Evolutionary conservation across 2,888 invertebrate genomes (phyloP), one percentile per base, ranked within the genome.

Genomic region (Sturmia bella): DNA sequence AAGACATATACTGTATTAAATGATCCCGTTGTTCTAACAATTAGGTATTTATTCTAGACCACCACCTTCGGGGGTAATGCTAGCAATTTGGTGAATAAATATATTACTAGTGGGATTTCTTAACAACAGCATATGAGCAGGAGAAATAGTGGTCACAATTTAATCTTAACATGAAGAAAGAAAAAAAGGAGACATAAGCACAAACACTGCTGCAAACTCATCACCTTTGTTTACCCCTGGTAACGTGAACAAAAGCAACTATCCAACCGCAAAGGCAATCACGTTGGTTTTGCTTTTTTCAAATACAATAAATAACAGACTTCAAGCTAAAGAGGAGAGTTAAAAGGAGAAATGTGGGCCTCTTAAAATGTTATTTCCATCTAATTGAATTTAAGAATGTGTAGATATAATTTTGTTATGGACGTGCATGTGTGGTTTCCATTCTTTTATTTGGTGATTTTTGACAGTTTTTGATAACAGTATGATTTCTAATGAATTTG

Each of bases 331-430:
- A 37, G 37, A 56, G 69, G 69, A 39, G 69, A 72, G 37, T 15
- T 59, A 43, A 39, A 52, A 52, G 52, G 66, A 27, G 77, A 78
- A 72, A 64, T 45, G 2, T 27, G 3, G 32, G 32, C 48, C 64
- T 78, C 72, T 76, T 69, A 43, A 56, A 48, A 69, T 76, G 76
- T 76, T 76, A 76, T 43, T 39, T 15, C 32, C 19, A 59, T 39
- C 9, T 48, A 37, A 64, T 45, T 50, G 7, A 24, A 50, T 61
- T 64, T 13, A 19, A n/a, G n/a, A n/a, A n/a, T n/a, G n/a, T 27
- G 24, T 37, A 11, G 45, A 9, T 48, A 15, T 59, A 1, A 32
- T 7, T 9, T 32, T 32, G 5, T 32, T 32, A 32, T 32, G 32
- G 32, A 9, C 32, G n/a, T 52, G 32, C 13, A 41, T 64, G 56